A percentile compares a stretch with the other conserved stretches of the same genome.
Evolutionary conservation across 2,888 invertebrate genomes (phyloP).

Genomic region (Trissolcus japonicus): DNA sequence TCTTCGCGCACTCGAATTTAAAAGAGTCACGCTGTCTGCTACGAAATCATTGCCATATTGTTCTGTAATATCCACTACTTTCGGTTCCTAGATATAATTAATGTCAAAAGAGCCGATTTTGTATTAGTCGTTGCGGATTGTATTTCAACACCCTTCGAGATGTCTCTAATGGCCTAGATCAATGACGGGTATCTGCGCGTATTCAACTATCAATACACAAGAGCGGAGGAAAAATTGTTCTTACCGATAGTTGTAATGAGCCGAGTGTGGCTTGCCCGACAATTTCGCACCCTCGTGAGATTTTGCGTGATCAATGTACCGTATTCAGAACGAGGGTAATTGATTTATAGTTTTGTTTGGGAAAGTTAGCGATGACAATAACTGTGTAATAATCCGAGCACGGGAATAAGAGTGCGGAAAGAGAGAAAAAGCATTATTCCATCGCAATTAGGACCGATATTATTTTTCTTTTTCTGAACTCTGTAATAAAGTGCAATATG

Average conservation of each 20-base stretch:
- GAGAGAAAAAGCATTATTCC: neutral
- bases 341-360: conserved; percentile 49
- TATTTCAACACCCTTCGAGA: conserved; percentile 45
- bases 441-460: too few species aligned
- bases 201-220: conserved; percentile 20
- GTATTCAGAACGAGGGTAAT: conserved; percentile 40
- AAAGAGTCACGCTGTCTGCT: conserved; percentile 59
- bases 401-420: neutral
- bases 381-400: conserved; percentile 5
- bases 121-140: conserved; percentile 52
- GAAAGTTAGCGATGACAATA: conserved; percentile 33
- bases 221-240: conserved; percentile 40
- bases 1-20: conserved; percentile 63
- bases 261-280: conserved; percentile 47
- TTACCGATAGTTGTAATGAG: conserved; percentile 43
- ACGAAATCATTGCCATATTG: conserved; percentile 71
- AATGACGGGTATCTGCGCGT: conserved; percentile 24
- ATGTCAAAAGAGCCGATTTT: conserved; percentile 62
- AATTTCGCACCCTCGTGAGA: conserved; percentile 53
- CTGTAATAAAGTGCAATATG: too few species aligned
- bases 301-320: conserved; percentile 35
- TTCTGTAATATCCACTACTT: conserved; percentile 59
- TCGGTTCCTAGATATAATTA: conserved; percentile 62
- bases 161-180: conserved; percentile 43
- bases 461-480: too few species aligned